Evolutionary conservation across 2,888 invertebrate species (phyloP).

Genomic region (Pammene aurita): DNA sequence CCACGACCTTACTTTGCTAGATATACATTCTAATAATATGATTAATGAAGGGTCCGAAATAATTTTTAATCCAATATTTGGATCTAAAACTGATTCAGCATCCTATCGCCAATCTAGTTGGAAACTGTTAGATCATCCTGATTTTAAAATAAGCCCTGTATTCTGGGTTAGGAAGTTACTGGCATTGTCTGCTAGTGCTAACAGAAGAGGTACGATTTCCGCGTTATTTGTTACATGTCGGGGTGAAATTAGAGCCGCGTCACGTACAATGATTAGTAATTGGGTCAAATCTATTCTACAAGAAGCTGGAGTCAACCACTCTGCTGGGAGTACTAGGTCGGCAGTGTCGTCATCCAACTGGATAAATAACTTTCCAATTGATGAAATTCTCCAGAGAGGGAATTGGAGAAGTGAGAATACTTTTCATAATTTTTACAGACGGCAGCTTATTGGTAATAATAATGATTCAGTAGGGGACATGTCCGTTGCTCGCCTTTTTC

Average conservation of each 20-base stretch:
- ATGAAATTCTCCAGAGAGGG: background rate
- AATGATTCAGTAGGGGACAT: too few relatives aligned
- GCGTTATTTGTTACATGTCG: background rate
- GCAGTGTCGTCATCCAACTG: background rate
- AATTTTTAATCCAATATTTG: constrained; percentile 9
- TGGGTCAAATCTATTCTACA: background rate
- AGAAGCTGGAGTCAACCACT: background rate
- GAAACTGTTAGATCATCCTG: constrained; percentile 1
- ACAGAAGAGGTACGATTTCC: background rate
- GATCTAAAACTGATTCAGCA: constrained; percentile 6
- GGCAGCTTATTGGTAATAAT: background rate
- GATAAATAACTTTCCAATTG: background rate
- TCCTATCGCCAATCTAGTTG: background rate
- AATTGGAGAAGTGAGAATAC: constrained; percentile 3
- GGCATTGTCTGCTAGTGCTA: background rate
- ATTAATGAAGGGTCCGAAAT: background rate
- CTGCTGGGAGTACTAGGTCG: background rate
- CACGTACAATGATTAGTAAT: background rate
- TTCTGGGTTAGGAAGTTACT: constrained; percentile 7
- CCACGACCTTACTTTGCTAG: constrained; percentile 1
- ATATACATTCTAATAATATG: background rate
- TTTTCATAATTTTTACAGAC: constrained; percentile 1
- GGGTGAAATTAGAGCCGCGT: background rate
- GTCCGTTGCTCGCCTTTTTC: too few relatives aligned
- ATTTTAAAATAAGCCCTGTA: background rate